Base-by-base conservation (phyloP, 2,113 vertebrate genomes). In the Zapornia atra region DNA sequence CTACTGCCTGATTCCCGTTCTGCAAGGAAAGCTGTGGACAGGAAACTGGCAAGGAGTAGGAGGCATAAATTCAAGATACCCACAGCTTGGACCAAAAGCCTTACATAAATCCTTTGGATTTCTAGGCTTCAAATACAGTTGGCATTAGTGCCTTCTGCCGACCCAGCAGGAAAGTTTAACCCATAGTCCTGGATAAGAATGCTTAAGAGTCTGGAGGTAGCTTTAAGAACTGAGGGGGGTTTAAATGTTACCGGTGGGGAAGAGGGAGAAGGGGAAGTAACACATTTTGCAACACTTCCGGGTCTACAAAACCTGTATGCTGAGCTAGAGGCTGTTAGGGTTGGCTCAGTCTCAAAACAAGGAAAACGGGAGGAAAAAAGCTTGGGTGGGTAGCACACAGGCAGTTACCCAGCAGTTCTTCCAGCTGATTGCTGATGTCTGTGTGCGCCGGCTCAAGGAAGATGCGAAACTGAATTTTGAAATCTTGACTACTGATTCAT, bases 41-140 rank as follows among this genome's bases (percentile, higher is more conserved):
- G 68, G 85, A 75, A 95, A 34, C 72, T 84, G 81, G 73, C 86
- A 84, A 84, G 40, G 50, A 94, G 71, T 68, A 79, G 81, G 86
- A 92, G 54, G 77, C 82, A 87, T 95, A 91, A 96, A 96, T 93
- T 87, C 1, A 0, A 85, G 89, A 65, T 94, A 69, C 71, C 78
- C 78, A 82, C 65, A 90, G 53, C 65, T 90, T 82, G 54, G 73
- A 72, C 88, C 31, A 0, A 79, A 81, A 84, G 65, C 66, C 36
- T 92, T 94, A 71, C 33, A 75, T 91, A 96, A 95, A 94, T 94
- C 95, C 70, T 82, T n/a, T n/a, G 69, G 51, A 71, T 93, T 94
- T 96, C 87, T 34, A 82, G 70, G 36, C 72, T 86, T 72, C 1
- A 82, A 92, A 72, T 69, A 53, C 15, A 26, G 82, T 60, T 91